phyloP scores from a whole-genome alignment of 2,113 vertebrate species.

The Blennius ocellaris region DNA sequence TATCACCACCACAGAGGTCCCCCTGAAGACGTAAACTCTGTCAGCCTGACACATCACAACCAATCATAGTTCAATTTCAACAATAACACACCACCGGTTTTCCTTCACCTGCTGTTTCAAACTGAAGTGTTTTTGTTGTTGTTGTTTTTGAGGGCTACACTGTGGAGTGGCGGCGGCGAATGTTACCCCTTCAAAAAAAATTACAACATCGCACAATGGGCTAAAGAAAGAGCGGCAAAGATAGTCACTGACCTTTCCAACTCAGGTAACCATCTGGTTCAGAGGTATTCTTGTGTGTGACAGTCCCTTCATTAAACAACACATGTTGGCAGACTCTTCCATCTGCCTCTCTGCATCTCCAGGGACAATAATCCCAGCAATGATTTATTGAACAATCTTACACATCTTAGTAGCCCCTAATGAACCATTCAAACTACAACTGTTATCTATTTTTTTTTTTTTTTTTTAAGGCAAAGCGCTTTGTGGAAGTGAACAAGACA shows the following conservation, averaged over 20 bases:
- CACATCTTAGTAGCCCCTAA: background rate
- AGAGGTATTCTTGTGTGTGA: slow-evolving; percentile 40
- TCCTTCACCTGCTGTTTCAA: slow-evolving; percentile 21
- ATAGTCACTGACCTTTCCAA: slow-evolving; percentile 44
- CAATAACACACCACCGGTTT: slow-evolving; percentile 37
- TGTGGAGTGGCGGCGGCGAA: slow-evolving; percentile 25
- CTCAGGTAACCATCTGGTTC: slow-evolving; percentile 52
- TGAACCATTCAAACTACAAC: background rate
- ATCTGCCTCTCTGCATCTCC: slow-evolving; percentile 5
- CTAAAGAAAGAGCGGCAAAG: slow-evolving; percentile 34
- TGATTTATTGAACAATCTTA: slow-evolving; percentile 16
- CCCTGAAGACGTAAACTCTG: slow-evolving; percentile 21
- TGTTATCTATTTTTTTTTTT: background rate
- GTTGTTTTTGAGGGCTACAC: slow-evolving; percentile 2
- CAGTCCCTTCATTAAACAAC: slow-evolving; percentile 42
- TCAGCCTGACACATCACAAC: slow-evolving; percentile 31
- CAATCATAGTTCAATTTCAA: slow-evolving; percentile 55
- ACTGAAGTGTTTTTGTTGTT: slow-evolving; percentile 24
- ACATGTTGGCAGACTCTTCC: slow-evolving; percentile 9
- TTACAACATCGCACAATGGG: slow-evolving; percentile 19
- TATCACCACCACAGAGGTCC: slow-evolving; percentile 24
- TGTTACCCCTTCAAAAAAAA: slow-evolving; percentile 18
- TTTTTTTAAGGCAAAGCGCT: too few relatives aligned
- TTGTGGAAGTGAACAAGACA: too few relatives aligned
- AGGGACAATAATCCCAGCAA: background rate